Percentiles rank a stretch among this genome's conserved stretches.
Evolutionary conservation across 2,113 vertebrate species (phyloP).

Genomic region (Perca flavescens): DNA sequence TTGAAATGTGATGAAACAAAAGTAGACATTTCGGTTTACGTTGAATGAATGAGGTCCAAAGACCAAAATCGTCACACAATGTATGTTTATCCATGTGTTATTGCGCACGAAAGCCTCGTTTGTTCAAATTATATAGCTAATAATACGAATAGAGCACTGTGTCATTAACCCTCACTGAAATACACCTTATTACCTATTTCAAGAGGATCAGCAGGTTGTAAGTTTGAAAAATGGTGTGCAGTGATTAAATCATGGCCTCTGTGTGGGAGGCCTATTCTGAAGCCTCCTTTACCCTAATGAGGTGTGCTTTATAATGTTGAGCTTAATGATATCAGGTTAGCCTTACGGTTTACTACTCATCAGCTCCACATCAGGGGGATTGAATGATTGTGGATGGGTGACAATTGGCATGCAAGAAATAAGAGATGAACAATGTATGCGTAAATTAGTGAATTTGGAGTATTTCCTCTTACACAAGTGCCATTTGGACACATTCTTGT

Average conservation of each 20-base stretch:
- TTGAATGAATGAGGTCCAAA: constrained; percentile 34
- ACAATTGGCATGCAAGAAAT: background rate
- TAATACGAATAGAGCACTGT: constrained; percentile 4
- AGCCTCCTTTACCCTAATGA: constrained; percentile 62
- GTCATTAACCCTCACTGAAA: constrained; percentile 28
- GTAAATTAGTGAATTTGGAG: background rate
- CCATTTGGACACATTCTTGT: background rate
- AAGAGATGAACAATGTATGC: background rate
- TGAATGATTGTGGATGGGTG: background rate
- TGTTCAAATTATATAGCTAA: background rate
- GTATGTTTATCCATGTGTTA: constrained; percentile 8
- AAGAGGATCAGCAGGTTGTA: constrained; percentile 53
- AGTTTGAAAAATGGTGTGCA: constrained; percentile 29
- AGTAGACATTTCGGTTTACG: constrained; percentile 17
- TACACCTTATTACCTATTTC: constrained; percentile 17
- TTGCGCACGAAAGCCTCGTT: constrained; percentile 19
- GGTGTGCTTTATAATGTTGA: constrained; percentile 32
- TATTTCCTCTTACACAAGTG: background rate
- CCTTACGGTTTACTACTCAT: constrained; percentile 18
- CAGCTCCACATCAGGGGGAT: background rate
- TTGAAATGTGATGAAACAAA: constrained; percentile 3
- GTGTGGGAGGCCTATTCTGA: constrained; percentile 64
- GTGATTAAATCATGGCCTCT: constrained; percentile 65
- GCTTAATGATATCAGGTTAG: constrained; percentile 21
- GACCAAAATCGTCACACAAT: constrained; percentile 37